These are phyloP conservation scores for Plebejus melissa DNA, from an alignment of 2,888 invertebrate genomes.

Conservation along the genomic window DNA sequence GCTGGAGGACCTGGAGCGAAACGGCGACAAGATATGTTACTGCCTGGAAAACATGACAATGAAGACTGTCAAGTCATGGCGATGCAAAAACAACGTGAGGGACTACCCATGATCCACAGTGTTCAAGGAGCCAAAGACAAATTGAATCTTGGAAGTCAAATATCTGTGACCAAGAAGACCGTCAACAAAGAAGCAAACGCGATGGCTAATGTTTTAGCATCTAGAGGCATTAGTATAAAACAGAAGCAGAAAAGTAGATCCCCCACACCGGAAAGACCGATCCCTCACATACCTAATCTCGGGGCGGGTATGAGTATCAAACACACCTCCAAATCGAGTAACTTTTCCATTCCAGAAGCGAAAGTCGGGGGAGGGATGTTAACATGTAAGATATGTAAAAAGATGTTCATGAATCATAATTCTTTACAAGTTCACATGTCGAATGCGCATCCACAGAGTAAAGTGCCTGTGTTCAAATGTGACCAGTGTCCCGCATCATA, in stretches of 20 bases:
- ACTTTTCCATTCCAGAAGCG: conserved; percentile 66
- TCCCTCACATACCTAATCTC: conserved; percentile 70
- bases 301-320: conserved; percentile 75
- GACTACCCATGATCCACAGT: conserved; percentile 85
- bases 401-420: conserved; percentile 66
- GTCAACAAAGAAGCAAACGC: conserved; percentile 85
- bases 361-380: conserved; percentile 64
- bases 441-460: conserved; percentile 62
- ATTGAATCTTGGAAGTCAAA: conserved; percentile 85
- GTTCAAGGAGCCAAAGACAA: conserved; percentile 82
- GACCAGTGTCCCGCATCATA: conserved; percentile 86
- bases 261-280: conserved; percentile 64
- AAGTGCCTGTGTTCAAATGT: conserved; percentile 77
- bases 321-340: conserved; percentile 69
- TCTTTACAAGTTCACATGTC: conserved; percentile 62
- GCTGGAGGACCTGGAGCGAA: conserved; percentile 56
- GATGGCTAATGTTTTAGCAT: conserved; percentile 87
- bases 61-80: conserved; percentile 88
- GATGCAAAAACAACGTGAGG: conserved; percentile 85
- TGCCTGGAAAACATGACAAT: conserved; percentile 85
- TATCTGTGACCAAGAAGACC: conserved; percentile 82
- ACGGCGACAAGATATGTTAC: conserved; percentile 80
- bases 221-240: conserved; percentile 87
- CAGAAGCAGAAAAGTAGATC: conserved; percentile 79
- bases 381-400: conserved; percentile 67